phyloP scores from a whole-genome alignment of 2,888 invertebrate genomes.

The Apamea crenata region DNA sequence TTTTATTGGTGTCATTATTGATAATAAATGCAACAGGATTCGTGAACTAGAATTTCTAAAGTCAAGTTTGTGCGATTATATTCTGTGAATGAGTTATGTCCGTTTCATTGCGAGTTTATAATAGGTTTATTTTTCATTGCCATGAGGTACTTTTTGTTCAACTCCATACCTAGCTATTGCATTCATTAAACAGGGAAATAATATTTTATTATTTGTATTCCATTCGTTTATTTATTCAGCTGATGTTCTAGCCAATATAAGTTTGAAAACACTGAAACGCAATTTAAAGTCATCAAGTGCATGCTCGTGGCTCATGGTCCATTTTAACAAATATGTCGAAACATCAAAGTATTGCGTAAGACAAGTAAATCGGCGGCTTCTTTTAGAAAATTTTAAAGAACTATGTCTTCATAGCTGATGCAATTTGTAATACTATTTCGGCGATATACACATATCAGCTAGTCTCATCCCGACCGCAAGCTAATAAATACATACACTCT shows the following conservation, averaged over 20 bases:
- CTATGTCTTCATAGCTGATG: constrained; percentile 41
- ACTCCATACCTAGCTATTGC: neutral
- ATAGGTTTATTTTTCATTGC: neutral
- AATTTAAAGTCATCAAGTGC: constrained; percentile 46
- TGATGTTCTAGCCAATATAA: constrained; percentile 7
- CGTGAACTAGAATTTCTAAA: constrained; percentile 56
- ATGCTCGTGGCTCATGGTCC: constrained; percentile 32
- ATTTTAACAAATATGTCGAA: constrained; percentile 47
- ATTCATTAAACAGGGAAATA: constrained; percentile 18
- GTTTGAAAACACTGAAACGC: constrained; percentile 23
- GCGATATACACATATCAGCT: neutral
- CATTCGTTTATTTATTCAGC: constrained; percentile 20
- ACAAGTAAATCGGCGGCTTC: constrained; percentile 11
- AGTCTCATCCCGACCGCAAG: neutral
- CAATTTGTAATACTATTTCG: constrained; percentile 30
- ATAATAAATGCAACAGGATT: constrained; percentile 68
- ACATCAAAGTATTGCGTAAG: constrained; percentile 30
- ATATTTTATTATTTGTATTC: constrained; percentile 13
- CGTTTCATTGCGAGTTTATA: neutral
- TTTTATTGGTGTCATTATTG: constrained; percentile 63
- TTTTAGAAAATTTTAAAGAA: constrained; percentile 34
- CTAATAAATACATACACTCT: constrained; percentile 18
- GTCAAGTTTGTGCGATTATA: constrained; percentile 59
- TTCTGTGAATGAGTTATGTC: constrained; percentile 20
- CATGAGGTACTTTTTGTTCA: neutral